Percentiles rank a stretch among this genome's conserved stretches.
Conservation (phyloP, 2,113 vertebrate species). For the Hepsetus odoe region DNA sequence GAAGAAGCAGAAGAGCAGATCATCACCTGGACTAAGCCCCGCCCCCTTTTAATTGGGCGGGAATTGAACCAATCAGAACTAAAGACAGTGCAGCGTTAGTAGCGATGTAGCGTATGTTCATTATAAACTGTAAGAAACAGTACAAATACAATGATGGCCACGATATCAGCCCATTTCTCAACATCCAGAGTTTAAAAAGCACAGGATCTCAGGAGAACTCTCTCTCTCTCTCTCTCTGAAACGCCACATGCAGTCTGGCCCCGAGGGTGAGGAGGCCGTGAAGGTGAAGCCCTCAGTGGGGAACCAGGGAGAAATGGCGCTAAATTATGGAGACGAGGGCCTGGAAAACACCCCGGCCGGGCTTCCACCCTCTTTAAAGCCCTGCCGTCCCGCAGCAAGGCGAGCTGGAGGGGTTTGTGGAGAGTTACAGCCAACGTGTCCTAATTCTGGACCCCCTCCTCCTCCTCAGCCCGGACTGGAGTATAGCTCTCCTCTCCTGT, state of each 20-base stretch:
- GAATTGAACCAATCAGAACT: constrained; percentile 24
- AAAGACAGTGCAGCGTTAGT: no score
- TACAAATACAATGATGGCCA: no score
- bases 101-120: no score
- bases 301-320: constrained; percentile 33
- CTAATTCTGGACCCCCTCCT: no score
- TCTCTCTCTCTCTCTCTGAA: not conserved
- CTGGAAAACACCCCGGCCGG: not conserved
- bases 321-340: constrained; percentile 20
- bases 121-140: no score
- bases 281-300: constrained; percentile 39
- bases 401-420: not conserved
- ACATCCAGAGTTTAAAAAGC: not conserved
- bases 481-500: no score
- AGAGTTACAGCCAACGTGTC: not conserved
- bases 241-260: not conserved
- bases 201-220: not conserved
- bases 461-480: no score
- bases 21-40: constrained; percentile 2
- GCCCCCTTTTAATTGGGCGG: constrained; percentile 11
- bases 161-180: not conserved
- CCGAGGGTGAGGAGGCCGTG: constrained; percentile 3
- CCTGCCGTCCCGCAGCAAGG: not conserved
- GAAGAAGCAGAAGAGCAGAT: not conserved
- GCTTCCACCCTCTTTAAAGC: not conserved